Percentiles rank a stretch among this genome's conserved stretches.
phyloP scores from a whole-genome alignment of 92 coral and sea anemone genomes.

The Parazoanthus darwini region DNA sequence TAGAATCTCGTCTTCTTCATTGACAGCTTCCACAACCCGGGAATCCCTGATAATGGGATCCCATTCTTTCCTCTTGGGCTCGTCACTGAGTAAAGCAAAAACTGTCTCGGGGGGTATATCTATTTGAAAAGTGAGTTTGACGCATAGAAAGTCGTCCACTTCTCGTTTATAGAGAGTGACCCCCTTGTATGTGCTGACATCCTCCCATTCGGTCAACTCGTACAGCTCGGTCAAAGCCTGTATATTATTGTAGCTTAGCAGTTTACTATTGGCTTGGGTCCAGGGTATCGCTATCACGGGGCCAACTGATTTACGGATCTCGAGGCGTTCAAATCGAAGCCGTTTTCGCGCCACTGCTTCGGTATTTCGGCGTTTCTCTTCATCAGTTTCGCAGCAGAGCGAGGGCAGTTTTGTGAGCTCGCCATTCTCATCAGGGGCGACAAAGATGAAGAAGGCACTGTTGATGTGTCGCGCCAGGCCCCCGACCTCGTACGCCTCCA shows the following conservation, averaged over 20 bases:
- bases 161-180: conserved; percentile 60
- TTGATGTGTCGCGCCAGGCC: conserved; percentile 75
- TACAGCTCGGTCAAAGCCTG: conserved; percentile 62
- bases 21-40: conserved; percentile 52
- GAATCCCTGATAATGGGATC: conserved; percentile 65
- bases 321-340: conserved; percentile 58
- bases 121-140: conserved; percentile 45
- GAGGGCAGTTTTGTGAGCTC: conserved; percentile 47
- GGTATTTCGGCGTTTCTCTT: conserved; percentile 55
- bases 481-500: conserved; percentile 72
- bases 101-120: conserved; percentile 45
- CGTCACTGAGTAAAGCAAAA: conserved; percentile 55
- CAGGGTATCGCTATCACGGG: conserved; percentile 78
- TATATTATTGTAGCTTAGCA: conserved; percentile 67
- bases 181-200: conserved; percentile 46
- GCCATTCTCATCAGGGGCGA: conserved; percentile 63
- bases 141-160: conserved; percentile 59
- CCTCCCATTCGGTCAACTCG: conserved; percentile 64
- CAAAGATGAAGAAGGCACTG: conserved; percentile 77
- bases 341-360: conserved; percentile 65
- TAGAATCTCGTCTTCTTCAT: conserved; percentile 70
- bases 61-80: conserved; percentile 61
- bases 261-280: conserved; percentile 55
- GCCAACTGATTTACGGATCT: conserved; percentile 71
- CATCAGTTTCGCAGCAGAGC: conserved; percentile 47